Evolutionary conservation across 1,140 invertebrate genomes (phyloP), one percentile per base, ranked within the genome.

Genomic region (Pseudomyrmex dendroicus): DNA sequence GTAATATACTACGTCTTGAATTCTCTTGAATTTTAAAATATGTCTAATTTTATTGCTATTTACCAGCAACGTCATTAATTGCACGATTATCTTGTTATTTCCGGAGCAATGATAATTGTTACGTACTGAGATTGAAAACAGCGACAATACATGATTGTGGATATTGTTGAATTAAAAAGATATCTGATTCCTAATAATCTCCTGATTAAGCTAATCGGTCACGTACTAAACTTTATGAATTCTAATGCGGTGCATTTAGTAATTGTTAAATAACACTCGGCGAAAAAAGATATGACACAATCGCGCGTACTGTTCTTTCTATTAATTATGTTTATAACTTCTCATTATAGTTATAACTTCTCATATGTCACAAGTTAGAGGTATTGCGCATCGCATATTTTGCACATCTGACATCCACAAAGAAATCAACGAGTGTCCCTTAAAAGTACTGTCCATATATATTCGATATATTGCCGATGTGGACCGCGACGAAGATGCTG

Each of bases 371-470:
- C 0, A 35, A 35, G 5, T 35, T 35, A 35, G 35, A 35, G 5
- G 5, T 35, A 35, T 35, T 7, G 35, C 35, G 35, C 35, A 5
- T 35, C 35, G 35, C 35, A 3, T 35, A 35, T 35, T 35, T 35
- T 5, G 35, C 35, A 7, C 35, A 35, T 35, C 35, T 35, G 20
- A 20, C 20, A 20, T 35, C 0, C 35, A 35, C 35, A 35, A 35
- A 35, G 35, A 35, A 35, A 35, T 35, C 5, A 35, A 35, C 35
- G 59, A 17, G 12, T 25, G 82, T 63, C 63, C 52, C 63, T 57
- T 82, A 74, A 82, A 76, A 85, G 52, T 78, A 63, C 80, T 17
- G 22, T 15, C 20, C 25, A 10, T 54, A 17, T 54, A 63, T 35
- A 35, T 78, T 64, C 54, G 22, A 84, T 80, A 61, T 61, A 70